These are phyloP conservation scores for human (Homo sapiens) DNA, from an alignment of 2,113 vertebrate species.

Conservation along the genomic window DNA sequence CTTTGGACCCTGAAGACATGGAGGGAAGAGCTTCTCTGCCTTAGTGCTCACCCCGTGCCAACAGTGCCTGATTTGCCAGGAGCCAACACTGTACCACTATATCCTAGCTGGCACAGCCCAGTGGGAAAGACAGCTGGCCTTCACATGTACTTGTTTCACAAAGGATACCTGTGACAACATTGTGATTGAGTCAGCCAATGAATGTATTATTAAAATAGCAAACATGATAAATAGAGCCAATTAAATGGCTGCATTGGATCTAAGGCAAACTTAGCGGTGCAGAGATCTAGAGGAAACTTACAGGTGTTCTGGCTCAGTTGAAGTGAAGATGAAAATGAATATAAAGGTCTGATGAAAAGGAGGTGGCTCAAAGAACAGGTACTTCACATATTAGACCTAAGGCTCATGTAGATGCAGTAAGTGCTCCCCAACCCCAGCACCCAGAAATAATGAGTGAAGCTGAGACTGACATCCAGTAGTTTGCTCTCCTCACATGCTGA, in stretches of 20 bases:
- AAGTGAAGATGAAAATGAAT: conserved; percentile 38
- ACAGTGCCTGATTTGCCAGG: neutral
- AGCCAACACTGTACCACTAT: neutral
- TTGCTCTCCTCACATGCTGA: neutral
- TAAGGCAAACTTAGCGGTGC: conserved; percentile 43
- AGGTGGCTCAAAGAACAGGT: neutral
- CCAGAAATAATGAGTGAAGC: neutral
- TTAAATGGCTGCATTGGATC: neutral
- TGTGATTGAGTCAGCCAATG: neutral
- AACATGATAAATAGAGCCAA: neutral
- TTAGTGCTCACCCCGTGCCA: neutral
- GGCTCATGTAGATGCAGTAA: neutral
- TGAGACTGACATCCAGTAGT: neutral
- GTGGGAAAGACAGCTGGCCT: neutral
- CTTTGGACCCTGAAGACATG: conserved; percentile 22
- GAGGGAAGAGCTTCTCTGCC: neutral
- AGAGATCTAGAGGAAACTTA: neutral
- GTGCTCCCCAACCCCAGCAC: neutral
- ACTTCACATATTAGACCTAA: neutral
- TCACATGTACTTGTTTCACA: conserved; percentile 30
- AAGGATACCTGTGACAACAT: neutral
- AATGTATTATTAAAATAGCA: neutral
- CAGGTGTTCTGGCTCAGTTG: neutral
- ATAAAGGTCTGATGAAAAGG: neutral
- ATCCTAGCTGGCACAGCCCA: neutral